Evolutionary conservation across 2,888 invertebrate species (phyloP).

Genomic region (Melieria picta): DNA sequence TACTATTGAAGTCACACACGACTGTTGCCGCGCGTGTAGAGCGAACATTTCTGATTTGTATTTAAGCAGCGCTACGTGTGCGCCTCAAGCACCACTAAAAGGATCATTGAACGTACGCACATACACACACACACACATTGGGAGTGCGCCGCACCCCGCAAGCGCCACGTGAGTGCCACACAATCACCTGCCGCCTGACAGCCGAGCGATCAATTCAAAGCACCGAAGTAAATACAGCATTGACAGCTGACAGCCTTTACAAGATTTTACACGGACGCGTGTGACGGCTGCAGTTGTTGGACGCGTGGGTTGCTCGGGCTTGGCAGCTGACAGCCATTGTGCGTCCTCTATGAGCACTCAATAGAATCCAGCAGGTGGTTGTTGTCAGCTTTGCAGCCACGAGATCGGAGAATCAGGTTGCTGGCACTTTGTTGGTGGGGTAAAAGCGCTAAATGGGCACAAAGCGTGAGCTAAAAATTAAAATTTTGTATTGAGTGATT

Average conservation of each 20-base stretch:
- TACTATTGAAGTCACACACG: not conserved
- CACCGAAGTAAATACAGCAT: slow-evolving; percentile 18
- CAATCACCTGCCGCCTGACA: slow-evolving; percentile 24
- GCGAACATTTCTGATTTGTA: not conserved
- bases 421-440: too few relatives aligned
- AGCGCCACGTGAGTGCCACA: slow-evolving; percentile 12
- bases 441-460: too few relatives aligned
- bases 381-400: too few relatives aligned
- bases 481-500: too few relatives aligned
- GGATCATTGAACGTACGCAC: slow-evolving; percentile 3
- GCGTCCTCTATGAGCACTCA: too few relatives aligned
- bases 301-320: too few relatives aligned
- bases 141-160: not conserved
- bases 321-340: too few relatives aligned
- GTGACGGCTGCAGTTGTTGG: too few relatives aligned
- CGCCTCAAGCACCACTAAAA: slow-evolving; percentile 6
- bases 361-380: too few relatives aligned
- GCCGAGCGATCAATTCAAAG: slow-evolving; percentile 20
- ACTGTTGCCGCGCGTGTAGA: too few relatives aligned
- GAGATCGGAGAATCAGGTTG: too few relatives aligned
- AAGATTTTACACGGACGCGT: not conserved
- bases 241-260: slow-evolving; percentile 28
- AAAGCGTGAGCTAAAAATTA: too few relatives aligned
- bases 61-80: slow-evolving; percentile 7
- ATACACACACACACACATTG: not conserved